These are phyloP conservation scores for Hirtodrosophila duncani DNA, from an alignment of 2,888 invertebrate species.

Conservation along the genomic window DNA sequence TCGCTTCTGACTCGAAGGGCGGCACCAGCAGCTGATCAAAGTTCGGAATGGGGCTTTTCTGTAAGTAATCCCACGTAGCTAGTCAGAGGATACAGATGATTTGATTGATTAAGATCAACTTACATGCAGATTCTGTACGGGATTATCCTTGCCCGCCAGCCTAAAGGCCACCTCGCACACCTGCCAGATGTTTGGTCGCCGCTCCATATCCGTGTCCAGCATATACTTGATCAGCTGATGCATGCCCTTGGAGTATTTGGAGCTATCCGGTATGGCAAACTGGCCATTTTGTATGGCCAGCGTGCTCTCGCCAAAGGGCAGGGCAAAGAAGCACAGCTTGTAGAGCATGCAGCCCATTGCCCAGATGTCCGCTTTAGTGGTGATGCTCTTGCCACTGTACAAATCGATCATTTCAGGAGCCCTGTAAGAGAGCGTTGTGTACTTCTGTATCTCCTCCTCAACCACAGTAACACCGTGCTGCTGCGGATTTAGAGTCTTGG, in stretches of 20 bases:
- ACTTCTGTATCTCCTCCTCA: constrained; percentile 92
- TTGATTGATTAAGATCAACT: too few relatives aligned
- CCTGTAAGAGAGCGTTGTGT: constrained; percentile 93
- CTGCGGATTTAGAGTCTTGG: constrained; percentile 84
- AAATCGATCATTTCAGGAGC: constrained; percentile 96
- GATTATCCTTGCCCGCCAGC: constrained; percentile 85
- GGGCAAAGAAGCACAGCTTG: constrained; percentile 91
- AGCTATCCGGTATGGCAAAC: constrained; percentile 90
- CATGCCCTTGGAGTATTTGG: constrained; percentile 85
- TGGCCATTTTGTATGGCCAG: constrained; percentile 94
- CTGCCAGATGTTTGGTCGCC: constrained; percentile 92
- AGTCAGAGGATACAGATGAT: too few relatives aligned
- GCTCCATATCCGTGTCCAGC: constrained; percentile 89
- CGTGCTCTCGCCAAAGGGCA: constrained; percentile 95
- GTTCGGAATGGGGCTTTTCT: constrained; percentile 84
- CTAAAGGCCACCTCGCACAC: constrained; percentile 86
- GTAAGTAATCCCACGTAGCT: too few relatives aligned
- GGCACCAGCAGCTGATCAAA: constrained; percentile 83
- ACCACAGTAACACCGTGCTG: constrained; percentile 84
- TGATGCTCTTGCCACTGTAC: constrained; percentile 89
- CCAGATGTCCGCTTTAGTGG: constrained; percentile 94
- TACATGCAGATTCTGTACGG: constrained; percentile 89
- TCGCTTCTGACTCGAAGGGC: constrained; percentile 85
- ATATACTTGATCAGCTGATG: constrained; percentile 89
- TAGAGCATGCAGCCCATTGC: constrained; percentile 93